Conservation (phyloP, 2,797 vertebrate genomes). For the Enteromius thamalakanensis region DNA sequence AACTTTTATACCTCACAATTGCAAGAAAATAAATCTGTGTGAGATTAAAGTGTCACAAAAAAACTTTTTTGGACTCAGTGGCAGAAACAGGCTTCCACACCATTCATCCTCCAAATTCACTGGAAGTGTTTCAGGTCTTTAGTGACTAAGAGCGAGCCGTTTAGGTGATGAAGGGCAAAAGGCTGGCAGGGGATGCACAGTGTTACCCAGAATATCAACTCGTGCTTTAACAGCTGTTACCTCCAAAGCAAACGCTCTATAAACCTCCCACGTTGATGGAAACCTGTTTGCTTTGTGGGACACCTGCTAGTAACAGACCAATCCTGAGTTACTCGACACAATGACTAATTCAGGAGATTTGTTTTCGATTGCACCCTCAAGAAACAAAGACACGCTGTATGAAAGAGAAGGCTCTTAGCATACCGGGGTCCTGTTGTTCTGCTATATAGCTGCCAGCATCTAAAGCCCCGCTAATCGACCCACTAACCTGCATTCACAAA, state of each 20-base stretch:
- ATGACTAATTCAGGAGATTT: not conserved
- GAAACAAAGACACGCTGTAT: slow-evolving; percentile 10
- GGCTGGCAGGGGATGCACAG: not conserved
- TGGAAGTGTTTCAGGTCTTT: not conserved
- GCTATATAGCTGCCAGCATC: not conserved
- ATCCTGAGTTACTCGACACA: not conserved
- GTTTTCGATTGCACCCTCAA: not conserved
- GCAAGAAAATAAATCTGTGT: too few relatives aligned
- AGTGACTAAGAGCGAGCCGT: not conserved
- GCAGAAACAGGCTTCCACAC: too few relatives aligned
- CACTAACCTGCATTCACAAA: not conserved
- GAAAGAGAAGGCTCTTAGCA: not conserved
- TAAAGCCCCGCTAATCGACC: not conserved
- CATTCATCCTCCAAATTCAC: not conserved
- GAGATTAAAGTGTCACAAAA: too few relatives aligned
- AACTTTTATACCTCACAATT: too few relatives aligned
- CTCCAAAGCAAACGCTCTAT: not conserved
- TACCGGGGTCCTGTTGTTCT: not conserved
- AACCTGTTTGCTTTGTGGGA: not conserved
- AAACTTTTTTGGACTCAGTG: too few relatives aligned
- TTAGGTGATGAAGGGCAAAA: not conserved
- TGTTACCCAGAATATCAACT: not conserved
- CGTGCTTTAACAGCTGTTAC: not conserved
- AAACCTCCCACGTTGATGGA: not conserved
- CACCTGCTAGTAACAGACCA: not conserved